A percentile compares a stretch with the other conserved stretches of the same genome.
phyloP scores from a whole-genome alignment of 2,797 vertebrate genomes.

The Liasis olivaceus region DNA sequence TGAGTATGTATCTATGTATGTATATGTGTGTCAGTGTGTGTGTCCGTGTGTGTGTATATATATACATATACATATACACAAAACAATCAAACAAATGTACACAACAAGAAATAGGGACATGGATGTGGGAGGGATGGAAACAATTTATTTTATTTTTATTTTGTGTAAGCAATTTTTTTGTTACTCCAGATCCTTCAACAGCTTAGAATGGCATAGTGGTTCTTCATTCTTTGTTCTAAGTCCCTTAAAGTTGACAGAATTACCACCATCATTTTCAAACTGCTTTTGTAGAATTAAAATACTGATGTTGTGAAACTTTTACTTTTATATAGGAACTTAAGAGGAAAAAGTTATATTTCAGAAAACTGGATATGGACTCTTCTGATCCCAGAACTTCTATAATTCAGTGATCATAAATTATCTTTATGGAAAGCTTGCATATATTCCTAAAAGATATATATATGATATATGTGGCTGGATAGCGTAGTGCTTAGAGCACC shows the following conservation, averaged over 20 bases:
- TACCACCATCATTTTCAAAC: not conserved
- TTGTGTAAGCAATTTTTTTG: not conserved
- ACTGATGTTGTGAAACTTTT: not conserved
- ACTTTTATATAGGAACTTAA: too few relatives aligned
- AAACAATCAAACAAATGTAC: not conserved
- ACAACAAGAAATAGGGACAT: not conserved
- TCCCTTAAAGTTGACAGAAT: not conserved
- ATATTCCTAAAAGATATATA: too few relatives aligned
- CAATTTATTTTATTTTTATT: not conserved
- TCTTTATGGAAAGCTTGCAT: too few relatives aligned
- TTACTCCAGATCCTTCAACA: not conserved
- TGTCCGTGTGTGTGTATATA: too few relatives aligned
- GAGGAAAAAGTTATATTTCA: too few relatives aligned
- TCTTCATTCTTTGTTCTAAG: not conserved
- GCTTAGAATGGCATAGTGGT: not conserved
- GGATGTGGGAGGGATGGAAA: not conserved
- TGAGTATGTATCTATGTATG: not conserved
- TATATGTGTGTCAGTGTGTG: not conserved
- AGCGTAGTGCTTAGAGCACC: too few relatives aligned
- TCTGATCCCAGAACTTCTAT: too few relatives aligned
- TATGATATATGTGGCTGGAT: too few relatives aligned
- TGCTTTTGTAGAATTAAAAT: not conserved
- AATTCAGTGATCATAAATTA: too few relatives aligned
- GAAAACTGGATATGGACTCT: too few relatives aligned
- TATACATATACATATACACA: too few relatives aligned